phyloP scores from a whole-genome alignment of 2,113 vertebrate species.

The Hypanus sabinus region DNA sequence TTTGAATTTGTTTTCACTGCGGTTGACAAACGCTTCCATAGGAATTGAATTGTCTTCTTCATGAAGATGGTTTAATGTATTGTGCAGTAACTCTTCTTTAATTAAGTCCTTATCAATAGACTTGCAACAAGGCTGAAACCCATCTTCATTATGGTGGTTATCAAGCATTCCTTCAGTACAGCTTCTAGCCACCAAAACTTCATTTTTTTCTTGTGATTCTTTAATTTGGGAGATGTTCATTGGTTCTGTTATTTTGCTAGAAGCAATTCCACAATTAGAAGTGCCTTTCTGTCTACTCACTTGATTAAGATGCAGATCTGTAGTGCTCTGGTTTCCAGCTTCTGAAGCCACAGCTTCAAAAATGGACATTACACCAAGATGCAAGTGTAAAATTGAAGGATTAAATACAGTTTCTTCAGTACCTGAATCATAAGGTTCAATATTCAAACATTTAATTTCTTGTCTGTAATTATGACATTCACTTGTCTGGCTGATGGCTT shows the following conservation, averaged over 20 bases:
- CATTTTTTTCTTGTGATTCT: neutral
- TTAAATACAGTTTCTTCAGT: conserved; percentile 5
- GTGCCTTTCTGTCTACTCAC: neutral
- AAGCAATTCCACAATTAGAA: neutral
- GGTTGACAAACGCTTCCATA: conserved; percentile 33
- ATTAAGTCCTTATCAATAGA: neutral
- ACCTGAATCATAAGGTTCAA: neutral
- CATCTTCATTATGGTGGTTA: neutral
- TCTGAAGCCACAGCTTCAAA: neutral
- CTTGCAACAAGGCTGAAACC: neutral
- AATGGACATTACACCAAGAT: neutral
- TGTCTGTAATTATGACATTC: neutral
- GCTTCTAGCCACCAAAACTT: neutral
- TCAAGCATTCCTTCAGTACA: neutral
- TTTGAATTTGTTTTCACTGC: neutral
- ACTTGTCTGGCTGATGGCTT: neutral
- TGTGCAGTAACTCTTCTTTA: conserved; percentile 39
- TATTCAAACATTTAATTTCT: neutral
- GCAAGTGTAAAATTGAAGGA: neutral
- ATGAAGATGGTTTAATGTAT: conserved; percentile 35
- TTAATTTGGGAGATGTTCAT: neutral
- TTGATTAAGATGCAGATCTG: neutral
- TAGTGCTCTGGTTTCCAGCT: neutral
- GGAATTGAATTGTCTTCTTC: conserved; percentile 38
- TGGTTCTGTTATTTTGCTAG: neutral